Evolutionary conservation across 1,140 invertebrate species (phyloP), one percentile per base, ranked within the genome.

Genomic region (Brachionus angularis): DNA sequence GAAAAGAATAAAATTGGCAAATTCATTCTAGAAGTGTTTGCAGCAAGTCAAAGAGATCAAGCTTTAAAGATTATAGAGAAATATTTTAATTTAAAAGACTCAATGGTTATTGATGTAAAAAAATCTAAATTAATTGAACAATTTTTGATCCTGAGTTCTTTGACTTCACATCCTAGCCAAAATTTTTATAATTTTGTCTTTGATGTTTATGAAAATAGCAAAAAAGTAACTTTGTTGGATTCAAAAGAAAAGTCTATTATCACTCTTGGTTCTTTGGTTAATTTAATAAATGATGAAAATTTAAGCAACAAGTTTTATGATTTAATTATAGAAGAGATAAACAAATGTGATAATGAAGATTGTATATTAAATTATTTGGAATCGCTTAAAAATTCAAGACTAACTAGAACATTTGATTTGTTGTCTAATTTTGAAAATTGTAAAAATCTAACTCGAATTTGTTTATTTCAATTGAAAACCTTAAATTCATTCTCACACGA

Each of bases 381-480:
- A 42, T 58, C 53, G 10, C 8, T 39, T 1, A 58, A 33, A 42
- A 58, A 58, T 42, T 39, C 33, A 14, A 58, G 39, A 39, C 23
- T 18, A 14, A n/a, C n/a, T n/a, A n/a, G n/a, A n/a, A n/a, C 18
- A 58, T 29, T 21, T 12, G 8, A 58, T 58, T 58, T 16, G 23
- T 23, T 31, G 25, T n/a, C 23, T 52, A 0, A 23, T 58, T 16
- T 31, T 55, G 10, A 31, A 33, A 33, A 36, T 39, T 58, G 53
- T 58, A 12, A 31, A 10, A 36, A 58, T 34, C 53, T 39, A 25
- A 16, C 16, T 1, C 10, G n/a, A 3, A 34, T 58, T 58, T 58
- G 53, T 42, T 23, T 58, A 16, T 23, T 39, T 39, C 23, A 31
- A 39, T 58, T 58, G 53, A 58, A n/a, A n/a, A n/a, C n/a, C n/a